These are phyloP conservation scores for Leptinotarsa undecemlineata DNA, from an alignment of 1,140 invertebrate genomes.

Conservation along the genomic window DNA sequence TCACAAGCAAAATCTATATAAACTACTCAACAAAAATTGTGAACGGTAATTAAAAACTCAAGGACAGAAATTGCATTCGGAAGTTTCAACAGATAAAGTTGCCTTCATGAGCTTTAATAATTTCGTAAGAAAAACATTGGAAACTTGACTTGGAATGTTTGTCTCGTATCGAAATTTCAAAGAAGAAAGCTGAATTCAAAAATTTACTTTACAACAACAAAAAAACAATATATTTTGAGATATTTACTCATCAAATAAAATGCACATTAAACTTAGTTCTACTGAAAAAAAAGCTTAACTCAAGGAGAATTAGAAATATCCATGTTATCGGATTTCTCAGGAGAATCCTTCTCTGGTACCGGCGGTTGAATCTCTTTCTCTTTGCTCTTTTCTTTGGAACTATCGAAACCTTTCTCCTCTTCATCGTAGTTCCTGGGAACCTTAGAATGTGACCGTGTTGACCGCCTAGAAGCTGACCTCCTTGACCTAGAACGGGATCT, in stretches of 20 bases:
- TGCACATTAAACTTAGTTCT: not conserved
- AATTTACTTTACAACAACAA: no score
- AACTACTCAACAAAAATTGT: no score
- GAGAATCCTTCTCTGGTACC: conserved; percentile 53
- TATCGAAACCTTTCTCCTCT: conserved; percentile 59
- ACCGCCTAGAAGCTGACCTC: not conserved
- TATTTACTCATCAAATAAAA: not conserved
- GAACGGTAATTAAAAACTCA: no score
- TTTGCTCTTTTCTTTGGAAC: conserved; percentile 45
- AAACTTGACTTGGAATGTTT: no score
- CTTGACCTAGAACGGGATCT: conserved; percentile 42
- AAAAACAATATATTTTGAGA: no score
- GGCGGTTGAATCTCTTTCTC: conserved; percentile 37
- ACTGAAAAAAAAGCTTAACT: not conserved
- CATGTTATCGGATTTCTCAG: conserved; percentile 64
- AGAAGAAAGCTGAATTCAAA: no score
- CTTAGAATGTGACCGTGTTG: conserved; percentile 49
- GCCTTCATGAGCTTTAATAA: no score
- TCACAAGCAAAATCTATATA: no score
- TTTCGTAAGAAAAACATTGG: no score
- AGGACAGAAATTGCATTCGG: no score
- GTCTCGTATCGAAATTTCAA: no score
- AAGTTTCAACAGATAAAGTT: no score
- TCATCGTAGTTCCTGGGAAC: conserved; percentile 60
- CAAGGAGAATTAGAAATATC: conserved; percentile 61